A percentile compares a stretch with the other conserved stretches of the same genome.
These are phyloP conservation scores for Rosalia funebris DNA, from an alignment of 2,888 invertebrate genomes.

Conservation along the genomic window DNA sequence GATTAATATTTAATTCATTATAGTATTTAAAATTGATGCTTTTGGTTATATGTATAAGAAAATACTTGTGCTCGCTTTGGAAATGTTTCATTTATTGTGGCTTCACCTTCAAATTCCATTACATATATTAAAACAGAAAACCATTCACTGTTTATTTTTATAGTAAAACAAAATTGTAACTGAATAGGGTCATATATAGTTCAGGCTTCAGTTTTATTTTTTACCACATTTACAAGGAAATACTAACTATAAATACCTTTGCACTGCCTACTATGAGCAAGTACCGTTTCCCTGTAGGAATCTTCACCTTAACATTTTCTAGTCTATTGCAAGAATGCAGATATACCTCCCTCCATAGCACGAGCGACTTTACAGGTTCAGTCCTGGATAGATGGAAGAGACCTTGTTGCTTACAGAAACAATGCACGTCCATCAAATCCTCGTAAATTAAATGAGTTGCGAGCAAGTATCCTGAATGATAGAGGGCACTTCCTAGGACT, in stretches of 20 bases:
- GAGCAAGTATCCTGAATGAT: slow-evolving; percentile 75
- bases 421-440: slow-evolving; percentile 79
- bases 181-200: too few relatives aligned
- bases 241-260: slow-evolving; percentile 60
- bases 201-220: too few relatives aligned
- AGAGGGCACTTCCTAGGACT: slow-evolving; percentile 67
- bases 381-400: slow-evolving; percentile 74
- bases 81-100: too few relatives aligned
- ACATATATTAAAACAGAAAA: too few relatives aligned
- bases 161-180: too few relatives aligned
- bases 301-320: slow-evolving; percentile 57
- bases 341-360: slow-evolving; percentile 82
- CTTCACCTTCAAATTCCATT: too few relatives aligned
- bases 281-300: slow-evolving; percentile 76
- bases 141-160: too few relatives aligned
- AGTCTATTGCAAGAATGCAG: slow-evolving; percentile 65
- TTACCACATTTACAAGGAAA: too few relatives aligned
- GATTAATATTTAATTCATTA: too few relatives aligned
- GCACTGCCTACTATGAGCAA: slow-evolving; percentile 79
- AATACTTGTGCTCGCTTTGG: too few relatives aligned
- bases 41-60: too few relatives aligned
- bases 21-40: too few relatives aligned
- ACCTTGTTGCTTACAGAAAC: slow-evolving; percentile 79
- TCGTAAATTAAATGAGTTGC: slow-evolving; percentile 81
- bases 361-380: slow-evolving; percentile 76